Conservation (phyloP, 2,113 vertebrate genomes). For the Hippoglossus stenolepis region DNA sequence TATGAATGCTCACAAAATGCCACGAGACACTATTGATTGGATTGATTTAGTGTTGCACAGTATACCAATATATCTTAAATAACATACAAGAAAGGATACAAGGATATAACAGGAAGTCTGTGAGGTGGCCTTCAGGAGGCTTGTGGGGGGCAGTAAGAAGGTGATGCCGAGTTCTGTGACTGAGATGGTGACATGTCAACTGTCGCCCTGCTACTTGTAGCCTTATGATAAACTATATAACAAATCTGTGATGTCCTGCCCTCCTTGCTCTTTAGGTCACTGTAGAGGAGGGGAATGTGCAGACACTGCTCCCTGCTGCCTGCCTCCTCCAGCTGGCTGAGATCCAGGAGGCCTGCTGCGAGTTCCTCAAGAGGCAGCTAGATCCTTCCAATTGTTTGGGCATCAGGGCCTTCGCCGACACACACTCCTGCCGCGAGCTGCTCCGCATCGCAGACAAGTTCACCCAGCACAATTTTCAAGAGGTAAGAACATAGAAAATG, state of each 20-base stretch:
- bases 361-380: conserved; percentile 97
- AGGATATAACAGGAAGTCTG: too few species aligned
- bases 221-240: neutral
- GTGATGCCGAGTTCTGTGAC: neutral
- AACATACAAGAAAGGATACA: too few species aligned
- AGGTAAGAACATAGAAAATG: conserved; percentile 77
- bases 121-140: neutral
- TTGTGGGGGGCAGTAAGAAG: neutral
- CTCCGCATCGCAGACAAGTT: conserved; percentile 98
- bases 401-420: conserved; percentile 98
- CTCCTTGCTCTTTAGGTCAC: conserved; percentile 83
- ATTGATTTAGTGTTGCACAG: too few species aligned
- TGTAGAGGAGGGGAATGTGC: conserved; percentile 97
- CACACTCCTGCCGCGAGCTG: conserved; percentile 96
- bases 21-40: too few species aligned
- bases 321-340: conserved; percentile 98
- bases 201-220: neutral
- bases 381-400: conserved; percentile 98
- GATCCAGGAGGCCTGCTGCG: conserved; percentile 98
- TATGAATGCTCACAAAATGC: neutral
- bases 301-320: conserved; percentile 95
- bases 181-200: neutral
- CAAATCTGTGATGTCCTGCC: neutral
- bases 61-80: too few species aligned
- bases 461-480: conserved; percentile 99